Conservation (phyloP, 2,797 vertebrate genomes). For the Sebastes diaconus region DNA sequence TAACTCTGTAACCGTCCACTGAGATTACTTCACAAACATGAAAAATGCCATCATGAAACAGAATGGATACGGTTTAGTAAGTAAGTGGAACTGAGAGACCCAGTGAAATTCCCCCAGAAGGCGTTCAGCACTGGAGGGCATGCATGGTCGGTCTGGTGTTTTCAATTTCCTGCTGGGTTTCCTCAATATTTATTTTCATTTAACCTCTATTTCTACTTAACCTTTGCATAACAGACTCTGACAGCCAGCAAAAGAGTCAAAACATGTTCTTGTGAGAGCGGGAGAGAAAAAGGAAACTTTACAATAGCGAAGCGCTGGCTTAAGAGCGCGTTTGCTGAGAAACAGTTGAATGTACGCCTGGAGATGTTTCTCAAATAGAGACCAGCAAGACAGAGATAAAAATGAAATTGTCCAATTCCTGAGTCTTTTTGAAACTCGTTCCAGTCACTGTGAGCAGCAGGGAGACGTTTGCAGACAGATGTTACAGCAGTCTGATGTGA, state of each 20-base stretch:
- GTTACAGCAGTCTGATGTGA: conserved; percentile 23
- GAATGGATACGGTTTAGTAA: neutral
- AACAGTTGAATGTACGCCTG: neutral
- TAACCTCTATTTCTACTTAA: conserved; percentile 50
- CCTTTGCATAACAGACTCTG: conserved; percentile 37
- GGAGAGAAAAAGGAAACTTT: neutral
- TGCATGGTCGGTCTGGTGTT: conserved; percentile 30
- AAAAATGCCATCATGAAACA: neutral
- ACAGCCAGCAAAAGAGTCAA: neutral
- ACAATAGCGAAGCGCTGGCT: neutral
- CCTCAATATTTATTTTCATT: conserved; percentile 54
- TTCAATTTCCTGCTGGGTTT: conserved; percentile 63
- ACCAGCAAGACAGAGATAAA: neutral
- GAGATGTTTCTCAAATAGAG: conserved; percentile 4
- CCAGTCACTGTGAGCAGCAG: neutral
- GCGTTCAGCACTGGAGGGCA: conserved; percentile 17
- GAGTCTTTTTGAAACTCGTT: conserved; percentile 14
- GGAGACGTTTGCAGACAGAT: conserved; percentile 6
- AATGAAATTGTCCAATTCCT: conserved; percentile 31
- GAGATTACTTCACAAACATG: neutral
- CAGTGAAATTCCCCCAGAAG: conserved; percentile 24
- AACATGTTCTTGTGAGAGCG: neutral
- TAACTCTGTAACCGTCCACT: neutral
- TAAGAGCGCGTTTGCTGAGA: neutral
- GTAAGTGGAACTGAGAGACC: conserved; percentile 8